Evolutionary conservation across 92 coral and sea anemone species (phyloP).

Genomic region (Chrysogorgia sp.): DNA sequence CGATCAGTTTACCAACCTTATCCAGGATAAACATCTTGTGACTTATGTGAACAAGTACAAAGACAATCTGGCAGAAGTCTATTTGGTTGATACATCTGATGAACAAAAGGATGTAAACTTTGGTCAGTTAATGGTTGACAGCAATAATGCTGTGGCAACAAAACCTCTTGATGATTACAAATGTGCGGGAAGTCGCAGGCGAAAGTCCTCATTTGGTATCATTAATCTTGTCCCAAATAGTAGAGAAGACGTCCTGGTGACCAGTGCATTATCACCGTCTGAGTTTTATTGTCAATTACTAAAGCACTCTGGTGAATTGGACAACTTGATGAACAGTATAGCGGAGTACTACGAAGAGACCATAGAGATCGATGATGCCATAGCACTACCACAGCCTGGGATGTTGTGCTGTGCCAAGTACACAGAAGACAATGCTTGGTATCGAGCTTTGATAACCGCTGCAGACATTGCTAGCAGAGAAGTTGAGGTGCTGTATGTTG

Average conservation of each 20-base stretch:
- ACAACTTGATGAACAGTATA: conserved; percentile 74
- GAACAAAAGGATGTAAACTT: conserved; percentile 77
- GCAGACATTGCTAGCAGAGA: conserved; percentile 53
- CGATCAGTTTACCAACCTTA: conserved; percentile 67
- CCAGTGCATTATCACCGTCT: conserved; percentile 75
- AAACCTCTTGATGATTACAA: conserved; percentile 28
- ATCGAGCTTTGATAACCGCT: conserved; percentile 74
- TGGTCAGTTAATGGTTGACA: conserved; percentile 80
- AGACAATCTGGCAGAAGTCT: conserved; percentile 63
- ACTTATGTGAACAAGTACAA: conserved; percentile 51
- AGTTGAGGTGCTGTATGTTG: conserved; percentile 74
- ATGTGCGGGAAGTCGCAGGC: conserved; percentile 33
- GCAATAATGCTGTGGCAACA: conserved; percentile 76
- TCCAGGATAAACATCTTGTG: conserved; percentile 84
- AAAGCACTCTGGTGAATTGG: conserved; percentile 65
- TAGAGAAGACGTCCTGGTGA: conserved; percentile 70
- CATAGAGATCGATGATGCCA: conserved; percentile 75
- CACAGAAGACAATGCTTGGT: conserved; percentile 90
- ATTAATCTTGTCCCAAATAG: conserved; percentile 62
- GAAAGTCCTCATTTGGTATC: conserved; percentile 38
- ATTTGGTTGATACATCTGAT: conserved; percentile 84
- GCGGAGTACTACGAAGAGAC: conserved; percentile 66
- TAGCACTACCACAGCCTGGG: conserved; percentile 77
- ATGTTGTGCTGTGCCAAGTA: conserved; percentile 93
- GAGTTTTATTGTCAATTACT: conserved; percentile 83